Conservation (phyloP, 2,113 vertebrate species). For the Nyctereutes procyonoides region DNA sequence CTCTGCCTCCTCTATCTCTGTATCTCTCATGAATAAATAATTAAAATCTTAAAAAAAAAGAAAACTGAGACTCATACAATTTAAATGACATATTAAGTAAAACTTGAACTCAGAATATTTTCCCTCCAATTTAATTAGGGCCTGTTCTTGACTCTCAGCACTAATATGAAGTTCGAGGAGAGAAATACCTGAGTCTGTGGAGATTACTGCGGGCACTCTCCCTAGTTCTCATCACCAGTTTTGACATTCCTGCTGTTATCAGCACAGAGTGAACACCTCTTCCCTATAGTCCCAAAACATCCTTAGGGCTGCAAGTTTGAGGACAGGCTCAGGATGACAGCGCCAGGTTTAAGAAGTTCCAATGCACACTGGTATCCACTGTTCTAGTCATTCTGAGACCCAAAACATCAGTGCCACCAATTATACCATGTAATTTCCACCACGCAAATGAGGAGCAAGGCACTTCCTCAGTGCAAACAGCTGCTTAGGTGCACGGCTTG, state of each 20-base stretch:
- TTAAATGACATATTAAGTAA: background rate
- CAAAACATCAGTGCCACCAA: background rate
- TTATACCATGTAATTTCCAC: background rate
- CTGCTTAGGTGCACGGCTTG: background rate
- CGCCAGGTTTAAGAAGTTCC: background rate
- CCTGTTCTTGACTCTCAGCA: background rate
- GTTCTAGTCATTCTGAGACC: background rate
- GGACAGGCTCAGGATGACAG: background rate
- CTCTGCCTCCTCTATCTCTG: too few species aligned
- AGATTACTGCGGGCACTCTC: background rate
- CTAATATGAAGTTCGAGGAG: background rate
- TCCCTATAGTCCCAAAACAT: background rate
- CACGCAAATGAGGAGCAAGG: background rate
- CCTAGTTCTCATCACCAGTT: background rate
- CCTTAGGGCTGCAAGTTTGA: background rate
- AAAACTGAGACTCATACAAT: background rate
- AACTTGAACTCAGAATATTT: background rate
- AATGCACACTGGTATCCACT: background rate
- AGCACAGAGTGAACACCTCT: background rate
- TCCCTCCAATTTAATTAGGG: constrained; percentile 22
- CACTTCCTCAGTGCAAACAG: background rate
- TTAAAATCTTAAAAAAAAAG: too few species aligned
- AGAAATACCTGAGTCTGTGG: background rate
- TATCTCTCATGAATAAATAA: too few species aligned
- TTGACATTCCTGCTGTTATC: background rate